Base-by-base conservation (phyloP, 2,797 vertebrate species). In the Microctenopoma stevenorrisi region DNA sequence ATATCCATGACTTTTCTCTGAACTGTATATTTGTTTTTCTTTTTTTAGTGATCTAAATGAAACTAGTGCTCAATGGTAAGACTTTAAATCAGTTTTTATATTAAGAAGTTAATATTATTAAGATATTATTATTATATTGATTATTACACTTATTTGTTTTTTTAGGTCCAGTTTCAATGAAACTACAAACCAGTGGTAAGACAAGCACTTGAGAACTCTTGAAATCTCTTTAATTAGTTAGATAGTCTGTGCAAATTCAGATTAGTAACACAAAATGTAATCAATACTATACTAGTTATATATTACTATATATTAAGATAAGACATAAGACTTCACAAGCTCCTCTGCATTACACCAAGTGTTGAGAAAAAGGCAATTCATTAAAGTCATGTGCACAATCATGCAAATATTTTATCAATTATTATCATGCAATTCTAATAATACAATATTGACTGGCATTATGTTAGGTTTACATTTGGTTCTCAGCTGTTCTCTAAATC, bases 151-250 rank as follows among this genome's bases (percentile, higher is more conserved):
- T 2, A 1, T 42, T 71, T 28, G 1, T 59, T 14, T 55, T 48
- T 73, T 63, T 58, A 95, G 94, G 93, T 83, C 86, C 83, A 88
- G 86, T 90, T 89, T 91, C 83, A 95, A 94, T 91, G 93, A 94
- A 91, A 95, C 94, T 89, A 82, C 91, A 85, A 88, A 88, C 71
- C 90, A 94, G 88, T 95, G 94, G 94, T 95, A 76, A 79, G 91
- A 66, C 25, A 42, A 28, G 12, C 3, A 42, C 30, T 33, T 33
- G 30, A 33, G 30, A 33, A 38, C 18, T 18, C 18, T 18, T 18
- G 18, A 18, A 18, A 18, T 18, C 18, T 18, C 18, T 18, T 18
- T 18, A 18, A 18, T 18, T 18, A 18, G 18, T 18, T 18, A 18
- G 18, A 18, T 18, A 18, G 18, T 18, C 28, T 30, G 28, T 30